A percentile compares a stretch with the other conserved stretches of the same genome.
phyloP scores from a whole-genome alignment of 2,888 invertebrate genomes.

The Sminthurides aquaticus region DNA sequence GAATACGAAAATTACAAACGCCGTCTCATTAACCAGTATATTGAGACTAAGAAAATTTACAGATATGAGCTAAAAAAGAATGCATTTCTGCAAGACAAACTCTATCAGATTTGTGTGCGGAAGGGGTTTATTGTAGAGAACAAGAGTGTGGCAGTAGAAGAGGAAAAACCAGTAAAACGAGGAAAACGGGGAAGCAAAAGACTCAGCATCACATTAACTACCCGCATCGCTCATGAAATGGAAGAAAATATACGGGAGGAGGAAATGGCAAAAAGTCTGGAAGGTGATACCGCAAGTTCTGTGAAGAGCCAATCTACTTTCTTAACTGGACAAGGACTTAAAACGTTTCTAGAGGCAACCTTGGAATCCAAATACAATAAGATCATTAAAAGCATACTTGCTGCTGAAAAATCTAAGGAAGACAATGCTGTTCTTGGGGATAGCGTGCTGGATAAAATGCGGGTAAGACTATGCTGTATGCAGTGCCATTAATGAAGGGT shows the following conservation, averaged over 20 bases:
- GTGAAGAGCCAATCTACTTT: not conserved
- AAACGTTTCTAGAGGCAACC: slow-evolving; percentile 15
- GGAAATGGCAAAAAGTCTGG: not conserved
- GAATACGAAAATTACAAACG: slow-evolving; percentile 1
- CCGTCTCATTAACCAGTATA: slow-evolving; percentile 17
- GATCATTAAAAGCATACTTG: slow-evolving; percentile 9
- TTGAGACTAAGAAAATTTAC: slow-evolving; percentile 12
- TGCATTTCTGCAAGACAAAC: slow-evolving; percentile 26
- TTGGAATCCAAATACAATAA: slow-evolving; percentile 16
- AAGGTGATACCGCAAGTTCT: not conserved
- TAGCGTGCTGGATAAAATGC: slow-evolving; percentile 1
- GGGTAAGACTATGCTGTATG: slow-evolving; percentile 8
- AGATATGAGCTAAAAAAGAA: slow-evolving; percentile 21
- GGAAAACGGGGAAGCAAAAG: slow-evolving; percentile 2
- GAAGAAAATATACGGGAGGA: slow-evolving; percentile 2
- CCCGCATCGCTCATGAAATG: not conserved
- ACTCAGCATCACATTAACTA: not conserved
- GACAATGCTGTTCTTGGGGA: not conserved
- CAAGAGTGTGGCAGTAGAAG: slow-evolving; percentile 10
- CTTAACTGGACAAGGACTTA: not conserved
- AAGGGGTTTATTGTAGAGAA: slow-evolving; percentile 25
- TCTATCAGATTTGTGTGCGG: slow-evolving; percentile 23
- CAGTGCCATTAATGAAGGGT: not conserved
- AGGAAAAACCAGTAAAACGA: not conserved
- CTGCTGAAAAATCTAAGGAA: slow-evolving; percentile 11